Evolutionary conservation across 2,797 vertebrate species (phyloP).

Genomic region (Todus mexicanus): DNA sequence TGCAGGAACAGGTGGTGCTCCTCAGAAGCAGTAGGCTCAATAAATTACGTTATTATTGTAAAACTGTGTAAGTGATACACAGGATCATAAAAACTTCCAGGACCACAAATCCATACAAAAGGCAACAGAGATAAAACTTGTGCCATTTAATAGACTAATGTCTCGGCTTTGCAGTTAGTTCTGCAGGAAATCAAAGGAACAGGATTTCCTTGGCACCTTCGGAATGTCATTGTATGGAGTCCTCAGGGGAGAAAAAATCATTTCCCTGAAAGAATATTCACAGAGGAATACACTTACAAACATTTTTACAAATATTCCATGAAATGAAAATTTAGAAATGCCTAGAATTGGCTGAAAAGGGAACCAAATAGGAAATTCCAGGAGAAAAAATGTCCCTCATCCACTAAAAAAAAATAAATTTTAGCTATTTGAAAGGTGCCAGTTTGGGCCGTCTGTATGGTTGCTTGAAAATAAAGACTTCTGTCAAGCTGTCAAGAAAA

Average conservation of each 20-base stretch:
- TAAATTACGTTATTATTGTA: not conserved
- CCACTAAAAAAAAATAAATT: not conserved
- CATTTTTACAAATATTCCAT: not conserved
- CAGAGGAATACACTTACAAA: not conserved
- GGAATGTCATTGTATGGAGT: not conserved
- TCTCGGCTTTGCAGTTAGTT: not conserved
- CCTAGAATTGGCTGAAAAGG: not conserved
- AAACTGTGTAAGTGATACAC: not conserved
- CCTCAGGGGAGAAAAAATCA: not conserved
- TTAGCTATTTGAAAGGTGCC: not conserved
- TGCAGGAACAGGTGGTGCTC: not conserved
- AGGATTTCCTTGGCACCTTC: not conserved
- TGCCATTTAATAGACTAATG: not conserved
- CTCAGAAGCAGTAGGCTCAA: not conserved
- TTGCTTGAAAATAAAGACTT: not conserved
- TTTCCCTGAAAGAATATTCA: not conserved
- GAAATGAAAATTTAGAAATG: not conserved
- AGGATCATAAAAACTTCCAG: not conserved
- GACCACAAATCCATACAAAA: not conserved
- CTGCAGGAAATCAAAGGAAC: not conserved
- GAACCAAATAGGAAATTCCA: not conserved
- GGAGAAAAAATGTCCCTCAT: not conserved
- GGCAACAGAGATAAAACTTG: not conserved
- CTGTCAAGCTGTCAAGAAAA: not conserved
- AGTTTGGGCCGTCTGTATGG: fast-evolving